Evolutionary conservation across 30 jellyfish, hydroid and myxozoan species (phyloP), one percentile per base, ranked within the genome.

Genomic region (Cassiopea andromeda): DNA sequence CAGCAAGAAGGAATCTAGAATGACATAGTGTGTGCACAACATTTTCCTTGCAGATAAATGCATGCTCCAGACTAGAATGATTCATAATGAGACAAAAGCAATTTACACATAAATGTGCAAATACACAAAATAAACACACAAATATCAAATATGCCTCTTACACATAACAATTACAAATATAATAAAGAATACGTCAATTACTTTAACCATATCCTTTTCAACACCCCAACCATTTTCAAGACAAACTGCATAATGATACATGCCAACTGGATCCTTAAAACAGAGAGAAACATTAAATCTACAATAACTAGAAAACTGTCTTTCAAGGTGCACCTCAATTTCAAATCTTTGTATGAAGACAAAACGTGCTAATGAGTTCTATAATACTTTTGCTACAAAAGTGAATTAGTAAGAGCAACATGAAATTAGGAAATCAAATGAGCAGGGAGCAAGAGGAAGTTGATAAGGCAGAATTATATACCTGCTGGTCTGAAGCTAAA

Each of bases 151-250:
- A 27, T 27, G 38, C 38, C 38, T 27, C 38, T 27, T 64, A 64
- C 19, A 64, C 19, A 17, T 2, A 27, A 27, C 43, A 17, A 64
- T 4, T 9, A 27, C 27, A 64, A 3, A 54, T 54, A 54, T 6
- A 27, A 27, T 27, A 27, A 10, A 10, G 64, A 6, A 54, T 3
- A 54, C 7, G 7, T 54, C 64, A 54, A 54, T 54, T 44, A 89
- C 96, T 89, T 74, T 81, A 6, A 44, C 46, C 13, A 80, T 45
- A 57, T 89, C 88, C 44, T 89, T 81, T 44, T 49, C n/a, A n/a
- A 89, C 88, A 45, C 96, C 96, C 87, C 87, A 64, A 1, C 96
- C 96, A 73, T 80, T 81, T 49, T 89, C 96, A 8, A 71, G 89
- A 73, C 96, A 89, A 44, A 89, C 77, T 1, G 87, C 96, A 72